Percentiles rank a stretch among this genome's conserved stretches.
These are phyloP conservation scores for Phengaris alcon DNA, from an alignment of 2,888 invertebrate species.

Conservation along the genomic window DNA sequence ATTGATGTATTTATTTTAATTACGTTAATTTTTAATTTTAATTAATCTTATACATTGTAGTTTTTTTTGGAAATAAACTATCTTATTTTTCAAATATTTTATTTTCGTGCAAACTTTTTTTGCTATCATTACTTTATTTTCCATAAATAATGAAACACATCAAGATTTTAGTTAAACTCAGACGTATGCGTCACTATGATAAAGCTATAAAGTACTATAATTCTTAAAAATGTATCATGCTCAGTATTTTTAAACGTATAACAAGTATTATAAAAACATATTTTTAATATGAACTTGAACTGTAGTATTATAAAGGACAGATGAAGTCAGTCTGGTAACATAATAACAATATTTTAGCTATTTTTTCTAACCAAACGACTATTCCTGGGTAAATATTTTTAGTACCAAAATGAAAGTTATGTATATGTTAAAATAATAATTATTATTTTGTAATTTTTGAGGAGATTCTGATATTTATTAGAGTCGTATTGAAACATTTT, in stretches of 20 bases:
- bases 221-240: slow-evolving; percentile 32
- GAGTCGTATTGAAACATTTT: no score
- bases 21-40: no score
- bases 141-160: slow-evolving; percentile 59
- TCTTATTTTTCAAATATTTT: neutral
- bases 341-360: neutral
- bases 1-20: no score
- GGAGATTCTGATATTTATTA: no score
- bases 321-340: neutral
- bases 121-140: slow-evolving; percentile 50
- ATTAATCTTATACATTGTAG: no score
- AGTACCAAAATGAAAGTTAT: no score
- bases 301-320: neutral
- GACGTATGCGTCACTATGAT: slow-evolving; percentile 46
- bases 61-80: no score
- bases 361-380: neutral
- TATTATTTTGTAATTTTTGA: no score
- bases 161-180: slow-evolving; percentile 51
- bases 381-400: no score
- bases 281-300: neutral
- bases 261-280: neutral
- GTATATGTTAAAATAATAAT: no score
- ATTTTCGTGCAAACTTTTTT: slow-evolving; percentile 31
- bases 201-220: slow-evolving; percentile 46
- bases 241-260: neutral